Evolutionary conservation across 2,888 invertebrate species (phyloP).

Genomic region (Congeria kusceri): DNA sequence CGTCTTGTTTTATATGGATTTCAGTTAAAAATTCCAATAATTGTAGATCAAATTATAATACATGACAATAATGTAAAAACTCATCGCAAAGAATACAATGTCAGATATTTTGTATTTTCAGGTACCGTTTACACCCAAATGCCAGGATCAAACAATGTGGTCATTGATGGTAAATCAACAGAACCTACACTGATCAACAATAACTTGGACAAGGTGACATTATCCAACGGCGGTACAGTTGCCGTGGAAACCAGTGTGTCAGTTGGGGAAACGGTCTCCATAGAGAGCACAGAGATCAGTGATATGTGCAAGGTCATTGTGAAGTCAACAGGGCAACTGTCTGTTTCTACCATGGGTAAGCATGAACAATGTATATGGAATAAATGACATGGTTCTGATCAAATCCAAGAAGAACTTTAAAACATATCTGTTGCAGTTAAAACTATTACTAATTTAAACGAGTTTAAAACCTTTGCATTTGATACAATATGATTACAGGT

Average conservation of each 20-base stretch:
- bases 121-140: slow-evolving; percentile 62
- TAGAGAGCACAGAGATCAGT: neutral
- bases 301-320: slow-evolving; percentile 23
- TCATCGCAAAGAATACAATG: no score
- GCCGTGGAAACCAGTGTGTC: slow-evolving; percentile 45
- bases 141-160: slow-evolving; percentile 24
- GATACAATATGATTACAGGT: slow-evolving; percentile 15
- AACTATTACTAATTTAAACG: no score
- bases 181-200: slow-evolving; percentile 34
- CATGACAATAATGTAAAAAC: no score
- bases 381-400: no score
- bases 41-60: no score
- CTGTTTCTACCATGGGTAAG: slow-evolving; percentile 14
- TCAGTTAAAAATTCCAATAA: no score
- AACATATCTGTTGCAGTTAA: no score
- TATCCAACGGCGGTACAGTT: slow-evolving; percentile 59
- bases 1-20: no score
- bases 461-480: no score
- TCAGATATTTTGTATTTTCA: slow-evolving; percentile 17
- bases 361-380: no score
- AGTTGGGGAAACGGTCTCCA: slow-evolving; percentile 12
- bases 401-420: no score
- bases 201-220: slow-evolving; percentile 44
- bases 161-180: slow-evolving; percentile 27
- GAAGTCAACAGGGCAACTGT: neutral